These are phyloP conservation scores for Ptychochromis oligacanthus DNA, from an alignment of 2,113 vertebrate genomes.

Conservation along the genomic window DNA sequence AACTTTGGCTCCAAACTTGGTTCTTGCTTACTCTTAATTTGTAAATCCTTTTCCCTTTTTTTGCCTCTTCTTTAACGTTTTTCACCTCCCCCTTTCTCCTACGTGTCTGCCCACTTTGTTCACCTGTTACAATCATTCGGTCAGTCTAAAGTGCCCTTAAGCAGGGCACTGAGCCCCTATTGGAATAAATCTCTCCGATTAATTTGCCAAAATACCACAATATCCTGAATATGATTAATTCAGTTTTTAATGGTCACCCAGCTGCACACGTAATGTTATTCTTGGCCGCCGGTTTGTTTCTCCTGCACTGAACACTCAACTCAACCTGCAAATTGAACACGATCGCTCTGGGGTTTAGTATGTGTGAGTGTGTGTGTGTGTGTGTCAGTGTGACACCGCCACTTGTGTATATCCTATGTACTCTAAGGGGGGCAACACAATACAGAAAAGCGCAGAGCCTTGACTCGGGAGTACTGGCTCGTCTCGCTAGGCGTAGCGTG, in stretches of 20 bases:
- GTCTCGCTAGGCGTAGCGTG: constrained; percentile 46
- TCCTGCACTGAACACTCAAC: constrained; percentile 28
- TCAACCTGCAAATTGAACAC: constrained; percentile 56
- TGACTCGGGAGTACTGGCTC: neutral
- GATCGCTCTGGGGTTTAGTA: constrained; percentile 49
- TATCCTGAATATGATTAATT: constrained; percentile 37
- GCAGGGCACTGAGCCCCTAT: neutral
- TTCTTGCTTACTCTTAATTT: neutral
- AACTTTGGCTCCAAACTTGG: neutral
- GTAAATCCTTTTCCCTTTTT: neutral
- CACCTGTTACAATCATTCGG: neutral
- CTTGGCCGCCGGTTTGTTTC: constrained; percentile 41
- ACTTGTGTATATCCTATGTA: constrained; percentile 17
- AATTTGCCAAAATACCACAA: constrained; percentile 44
- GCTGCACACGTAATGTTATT: constrained; percentile 22
- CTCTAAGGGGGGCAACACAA: constrained; percentile 16
- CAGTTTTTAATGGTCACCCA: constrained; percentile 19
- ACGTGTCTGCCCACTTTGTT: neutral
- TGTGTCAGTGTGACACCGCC: neutral
- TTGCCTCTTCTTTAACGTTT: neutral
- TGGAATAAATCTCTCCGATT: constrained; percentile 31
- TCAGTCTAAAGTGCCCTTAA: neutral
- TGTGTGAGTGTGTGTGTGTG: constrained; percentile 21
- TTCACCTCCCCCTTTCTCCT: neutral
- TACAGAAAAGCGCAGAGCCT: neutral